Evolutionary conservation across 2,113 vertebrate genomes (phyloP), one percentile per base, ranked within the genome.

Genomic region (Gambusia affinis): DNA sequence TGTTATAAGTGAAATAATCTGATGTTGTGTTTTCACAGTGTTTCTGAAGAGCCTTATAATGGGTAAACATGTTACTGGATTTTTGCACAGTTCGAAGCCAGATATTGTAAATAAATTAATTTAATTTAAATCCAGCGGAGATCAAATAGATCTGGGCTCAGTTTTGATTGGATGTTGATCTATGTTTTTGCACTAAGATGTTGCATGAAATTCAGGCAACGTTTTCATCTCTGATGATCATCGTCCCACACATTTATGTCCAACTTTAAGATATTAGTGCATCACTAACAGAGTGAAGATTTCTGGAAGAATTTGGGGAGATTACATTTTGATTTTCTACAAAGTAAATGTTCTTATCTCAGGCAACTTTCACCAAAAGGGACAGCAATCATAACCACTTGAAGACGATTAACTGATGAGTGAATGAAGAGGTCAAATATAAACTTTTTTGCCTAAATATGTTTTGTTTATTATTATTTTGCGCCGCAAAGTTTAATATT

Each of bases 181-280:
- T 0, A 12, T 61, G 35, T 69, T 82, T 37, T 86, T 88, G 87
- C 84, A 84, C 73, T 82, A 35, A 79, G 22, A 76, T 22, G 62
- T 51, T 64, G 24, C 57, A 2, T 24, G 1, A 66, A 44, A 5
- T 57, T 24, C 10, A n/a, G 30, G 47, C 1, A 7, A 15, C 39
- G 22, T 8, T 8, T 67, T 51, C 5, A 8, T 70, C 29, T 71
- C 29, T 39, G 2, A 57, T 14, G 29, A 6, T 4, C 1, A 37
- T 30, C 19, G 11, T 60, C 24, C 31, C 3, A 27, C 15, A 19
- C 10, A 1, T 6, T 35, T 33, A 22, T 0, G 17, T 33, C 30
- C 19, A 1, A 3, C 4, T 63, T 63, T 15, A 22, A 17, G 28
- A 30, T 22, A 30, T 15, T 30, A 31, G 61, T 63, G 17, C 29